Evolutionary conservation across 2,113 vertebrate species (phyloP).

Genomic region (Corythornis cristatus): DNA sequence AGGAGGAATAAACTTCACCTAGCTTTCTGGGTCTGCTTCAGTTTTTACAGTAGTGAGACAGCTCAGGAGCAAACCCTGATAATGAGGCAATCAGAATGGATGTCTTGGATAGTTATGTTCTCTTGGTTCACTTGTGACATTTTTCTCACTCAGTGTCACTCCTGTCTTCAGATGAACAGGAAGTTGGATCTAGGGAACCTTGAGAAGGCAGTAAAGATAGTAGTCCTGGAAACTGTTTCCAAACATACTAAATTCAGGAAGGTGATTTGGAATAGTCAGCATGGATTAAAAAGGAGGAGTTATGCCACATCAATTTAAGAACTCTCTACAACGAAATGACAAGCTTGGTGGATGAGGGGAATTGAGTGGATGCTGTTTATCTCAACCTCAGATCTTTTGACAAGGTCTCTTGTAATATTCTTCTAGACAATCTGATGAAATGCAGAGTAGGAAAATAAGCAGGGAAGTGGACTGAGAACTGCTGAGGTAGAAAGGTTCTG

Average conservation of each 20-base stretch:
- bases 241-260: background rate
- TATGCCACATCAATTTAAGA: background rate
- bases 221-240: background rate
- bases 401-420: background rate
- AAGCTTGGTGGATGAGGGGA: background rate
- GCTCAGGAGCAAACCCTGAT: background rate
- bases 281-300: background rate
- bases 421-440: background rate
- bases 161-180: background rate
- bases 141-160: background rate
- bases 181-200: background rate
- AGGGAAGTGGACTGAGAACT: background rate
- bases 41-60: background rate
- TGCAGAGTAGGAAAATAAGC: background rate
- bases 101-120: background rate
- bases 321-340: rapidly evolving
- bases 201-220: background rate
- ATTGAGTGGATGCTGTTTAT: background rate
- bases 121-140: background rate
- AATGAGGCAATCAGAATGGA: background rate
- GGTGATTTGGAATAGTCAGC: background rate
- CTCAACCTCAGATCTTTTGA: background rate
- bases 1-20: background rate
- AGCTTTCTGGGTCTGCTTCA: background rate
- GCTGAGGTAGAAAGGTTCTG: rapidly evolving